These are phyloP conservation scores for Bostrychus sinensis DNA, from an alignment of 2,113 vertebrate species.

Conservation along the genomic window DNA sequence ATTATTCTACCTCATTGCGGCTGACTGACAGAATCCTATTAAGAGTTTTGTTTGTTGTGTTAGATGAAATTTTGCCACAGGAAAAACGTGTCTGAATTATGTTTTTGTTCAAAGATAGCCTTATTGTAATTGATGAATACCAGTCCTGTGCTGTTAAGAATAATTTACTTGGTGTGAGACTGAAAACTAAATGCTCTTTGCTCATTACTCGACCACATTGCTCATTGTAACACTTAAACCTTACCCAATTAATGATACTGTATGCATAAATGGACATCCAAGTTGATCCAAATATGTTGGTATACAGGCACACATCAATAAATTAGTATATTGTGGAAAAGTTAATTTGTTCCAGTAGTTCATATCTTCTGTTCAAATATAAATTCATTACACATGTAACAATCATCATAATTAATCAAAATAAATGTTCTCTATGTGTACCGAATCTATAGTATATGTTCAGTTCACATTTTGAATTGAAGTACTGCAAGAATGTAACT, in stretches of 20 bases:
- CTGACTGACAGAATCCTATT: neutral
- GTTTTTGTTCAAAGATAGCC: neutral
- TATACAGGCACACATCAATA: no score
- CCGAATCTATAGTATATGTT: neutral
- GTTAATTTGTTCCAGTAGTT: no score
- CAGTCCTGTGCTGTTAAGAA: neutral
- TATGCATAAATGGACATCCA: no score
- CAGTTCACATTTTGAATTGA: neutral
- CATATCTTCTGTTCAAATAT: no score
- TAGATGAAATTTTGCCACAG: neutral
- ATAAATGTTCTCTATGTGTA: no score
- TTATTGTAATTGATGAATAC: neutral
- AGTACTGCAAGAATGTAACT: neutral
- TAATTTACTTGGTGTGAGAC: conserved; percentile 22
- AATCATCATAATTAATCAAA: no score
- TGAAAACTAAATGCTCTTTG: neutral
- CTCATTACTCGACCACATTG: conserved; percentile 24
- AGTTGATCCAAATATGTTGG: no score
- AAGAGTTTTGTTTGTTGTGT: neutral
- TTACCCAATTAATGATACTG: no score
- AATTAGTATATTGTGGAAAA: no score
- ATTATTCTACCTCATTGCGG: neutral
- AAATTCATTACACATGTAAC: no score
- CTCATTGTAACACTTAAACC: neutral
- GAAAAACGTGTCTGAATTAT: neutral